These are phyloP conservation scores for Thyatira batis DNA, from an alignment of 2,888 invertebrate genomes.

Conservation along the genomic window DNA sequence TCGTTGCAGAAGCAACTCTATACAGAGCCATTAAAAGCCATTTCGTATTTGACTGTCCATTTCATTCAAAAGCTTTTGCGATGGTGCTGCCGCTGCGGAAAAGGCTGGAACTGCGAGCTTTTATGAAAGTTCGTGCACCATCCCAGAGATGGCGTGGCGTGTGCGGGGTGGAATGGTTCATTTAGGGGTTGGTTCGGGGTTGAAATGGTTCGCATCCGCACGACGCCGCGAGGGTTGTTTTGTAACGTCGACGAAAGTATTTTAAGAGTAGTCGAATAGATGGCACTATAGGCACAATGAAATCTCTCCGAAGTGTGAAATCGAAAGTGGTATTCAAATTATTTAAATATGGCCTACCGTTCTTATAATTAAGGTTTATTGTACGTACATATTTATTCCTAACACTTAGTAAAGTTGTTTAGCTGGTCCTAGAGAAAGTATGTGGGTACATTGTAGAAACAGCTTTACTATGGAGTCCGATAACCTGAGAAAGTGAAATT, in stretches of 20 bases:
- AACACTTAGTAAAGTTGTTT: background rate
- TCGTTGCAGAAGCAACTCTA: slow-evolving; percentile 53
- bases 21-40: slow-evolving; percentile 29
- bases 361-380: background rate
- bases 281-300: slow-evolving; percentile 37
- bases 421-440: background rate
- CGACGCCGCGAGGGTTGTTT: slow-evolving; percentile 32
- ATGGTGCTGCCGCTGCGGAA: slow-evolving; percentile 55
- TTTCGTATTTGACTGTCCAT: slow-evolving; percentile 32
- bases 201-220: slow-evolving; percentile 39
- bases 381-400: background rate
- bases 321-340: background rate
- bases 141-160: slow-evolving; percentile 69
- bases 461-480: background rate
- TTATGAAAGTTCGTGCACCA: slow-evolving; percentile 61
- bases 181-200: slow-evolving; percentile 45
- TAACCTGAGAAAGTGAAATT: background rate
- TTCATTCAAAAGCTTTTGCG: slow-evolving; percentile 75
- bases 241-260: slow-evolving; percentile 17
- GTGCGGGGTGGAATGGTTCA: slow-evolving; percentile 38
- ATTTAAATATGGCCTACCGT: background rate
- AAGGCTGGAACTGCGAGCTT: slow-evolving; percentile 63
- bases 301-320: background rate
- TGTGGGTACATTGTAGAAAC: background rate
- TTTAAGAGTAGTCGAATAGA: slow-evolving; percentile 35